Conservation (phyloP, 92 coral and sea anemone genomes). For the Epizoanthus fatuus region DNA sequence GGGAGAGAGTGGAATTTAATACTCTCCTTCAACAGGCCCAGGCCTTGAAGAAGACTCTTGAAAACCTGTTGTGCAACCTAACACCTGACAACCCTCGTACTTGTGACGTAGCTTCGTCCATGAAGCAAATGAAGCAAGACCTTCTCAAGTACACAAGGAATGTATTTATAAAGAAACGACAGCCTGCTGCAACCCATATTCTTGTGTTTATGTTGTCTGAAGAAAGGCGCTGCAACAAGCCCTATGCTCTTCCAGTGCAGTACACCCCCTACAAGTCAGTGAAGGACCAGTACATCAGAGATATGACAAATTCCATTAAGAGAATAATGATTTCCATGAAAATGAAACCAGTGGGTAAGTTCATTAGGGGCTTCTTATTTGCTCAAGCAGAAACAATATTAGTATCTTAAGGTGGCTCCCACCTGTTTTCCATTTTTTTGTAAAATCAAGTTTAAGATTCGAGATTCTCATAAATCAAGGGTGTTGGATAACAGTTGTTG, state of each 20-base stretch:
- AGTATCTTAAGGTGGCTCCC: no score
- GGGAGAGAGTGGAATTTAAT: constrained; percentile 62
- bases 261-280: not conserved
- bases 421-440: no score
- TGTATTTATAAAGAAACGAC: constrained; percentile 57
- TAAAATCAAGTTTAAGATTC: no score
- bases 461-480: no score
- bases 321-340: no score
- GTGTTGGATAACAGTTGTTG: no score
- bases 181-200: constrained; percentile 76
- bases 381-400: no score
- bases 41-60: constrained; percentile 16
- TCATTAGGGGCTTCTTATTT: no score
- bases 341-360: no score
- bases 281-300: no score
- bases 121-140: constrained; percentile 1
- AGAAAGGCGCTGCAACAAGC: constrained; percentile 57
- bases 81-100: constrained; percentile 24
- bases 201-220: constrained; percentile 61
- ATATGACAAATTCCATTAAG: no score
- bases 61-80: constrained; percentile 27
- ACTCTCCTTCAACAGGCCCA: constrained; percentile 59
- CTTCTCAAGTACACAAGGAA: not conserved
- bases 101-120: not conserved
- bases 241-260: constrained; percentile 70